Evolutionary conservation across 2,113 vertebrate genomes (phyloP).

Genomic region (Cryptotis parvus): DNA sequence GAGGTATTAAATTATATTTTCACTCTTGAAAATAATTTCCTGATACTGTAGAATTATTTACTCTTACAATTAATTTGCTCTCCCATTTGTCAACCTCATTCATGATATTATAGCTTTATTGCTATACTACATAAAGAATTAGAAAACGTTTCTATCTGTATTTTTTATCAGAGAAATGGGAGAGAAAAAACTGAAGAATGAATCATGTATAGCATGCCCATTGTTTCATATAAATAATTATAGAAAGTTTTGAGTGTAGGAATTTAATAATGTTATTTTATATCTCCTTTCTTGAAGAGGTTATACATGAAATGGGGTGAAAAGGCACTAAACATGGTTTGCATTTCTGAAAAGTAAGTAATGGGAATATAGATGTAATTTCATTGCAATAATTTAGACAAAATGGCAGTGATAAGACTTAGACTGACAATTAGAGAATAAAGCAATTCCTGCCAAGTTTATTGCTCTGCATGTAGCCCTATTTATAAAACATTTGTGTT

Average conservation of each 20-base stretch:
- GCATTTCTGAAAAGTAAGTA: slow-evolving; percentile 43
- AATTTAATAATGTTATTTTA: not conserved
- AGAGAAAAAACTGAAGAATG: not conserved
- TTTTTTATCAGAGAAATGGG: not conserved
- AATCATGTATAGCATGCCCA: not conserved
- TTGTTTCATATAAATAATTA: not conserved
- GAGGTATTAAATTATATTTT: not conserved
- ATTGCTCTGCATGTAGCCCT: slow-evolving; percentile 61
- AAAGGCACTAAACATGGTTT: not conserved
- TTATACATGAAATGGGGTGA: not conserved
- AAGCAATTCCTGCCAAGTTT: slow-evolving; percentile 56
- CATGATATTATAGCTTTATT: slow-evolving; percentile 8
- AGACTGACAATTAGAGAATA: slow-evolving; percentile 64
- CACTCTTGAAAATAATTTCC: not conserved
- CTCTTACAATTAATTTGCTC: not conserved
- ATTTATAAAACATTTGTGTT: slow-evolving; percentile 74
- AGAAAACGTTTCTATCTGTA: not conserved
- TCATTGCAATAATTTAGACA: slow-evolving; percentile 35
- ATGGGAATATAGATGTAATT: slow-evolving; percentile 18
- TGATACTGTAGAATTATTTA: not conserved
- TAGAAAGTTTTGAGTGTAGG: not conserved
- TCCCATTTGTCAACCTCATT: not conserved
- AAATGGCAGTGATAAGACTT: slow-evolving; percentile 37
- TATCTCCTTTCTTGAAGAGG: not conserved
- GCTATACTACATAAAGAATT: not conserved